Base-by-base conservation (phyloP, 2,113 vertebrate species). In the Otus sunia region DNA sequence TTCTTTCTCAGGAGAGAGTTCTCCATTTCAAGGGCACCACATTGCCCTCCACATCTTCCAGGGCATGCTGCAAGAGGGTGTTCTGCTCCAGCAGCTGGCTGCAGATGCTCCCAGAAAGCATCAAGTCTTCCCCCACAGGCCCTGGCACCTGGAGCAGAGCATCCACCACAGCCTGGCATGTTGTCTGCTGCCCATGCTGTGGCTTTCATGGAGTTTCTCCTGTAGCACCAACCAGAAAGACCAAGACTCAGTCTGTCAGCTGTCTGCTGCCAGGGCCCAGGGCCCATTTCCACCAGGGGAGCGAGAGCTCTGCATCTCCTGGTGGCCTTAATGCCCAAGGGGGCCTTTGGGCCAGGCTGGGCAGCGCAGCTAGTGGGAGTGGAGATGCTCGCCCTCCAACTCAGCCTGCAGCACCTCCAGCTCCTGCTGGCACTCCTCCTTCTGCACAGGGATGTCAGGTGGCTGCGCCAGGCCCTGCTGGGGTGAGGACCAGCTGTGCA, bases 321-420 rank as follows among this genome's bases (percentile, higher is more conserved):
- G 12, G 12, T n/a, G 23, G 29, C 30, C 20, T 26, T 0, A 1
- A 25, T 36, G 36, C 14, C 23, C 29, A 50, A 36, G 30, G n/a
- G 23, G 9, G 18, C 30, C 23, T 60, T 71, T 4, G 3, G 36
- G 23, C 36, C 4, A 4, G 30, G 23, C 18, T 29, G 29, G 21
- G 36, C 2, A 2, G 29, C 0, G 2, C 55, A 60, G 23, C 17
- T 36, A 2, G 0, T 19, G 32, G 50, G 9, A 67, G 26, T 3
- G 3, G 58, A 67, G 41, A 12, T 1, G 6, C 29, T 43, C 1
- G 4, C 23, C 50, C 36, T 15, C 37, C 50, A 43, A 30, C 16
- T n/a, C 16, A 34, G 37, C 30, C 30, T 0, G 1, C 50, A 34
- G 36, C 2, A 1, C 60, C 49, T 22, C 32, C 50, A 23, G 52